Percentiles rank a stretch among this genome's conserved stretches.
phyloP scores from a whole-genome alignment of 2,113 vertebrate genomes.

The Protobothrops mucrosquamatus region DNA sequence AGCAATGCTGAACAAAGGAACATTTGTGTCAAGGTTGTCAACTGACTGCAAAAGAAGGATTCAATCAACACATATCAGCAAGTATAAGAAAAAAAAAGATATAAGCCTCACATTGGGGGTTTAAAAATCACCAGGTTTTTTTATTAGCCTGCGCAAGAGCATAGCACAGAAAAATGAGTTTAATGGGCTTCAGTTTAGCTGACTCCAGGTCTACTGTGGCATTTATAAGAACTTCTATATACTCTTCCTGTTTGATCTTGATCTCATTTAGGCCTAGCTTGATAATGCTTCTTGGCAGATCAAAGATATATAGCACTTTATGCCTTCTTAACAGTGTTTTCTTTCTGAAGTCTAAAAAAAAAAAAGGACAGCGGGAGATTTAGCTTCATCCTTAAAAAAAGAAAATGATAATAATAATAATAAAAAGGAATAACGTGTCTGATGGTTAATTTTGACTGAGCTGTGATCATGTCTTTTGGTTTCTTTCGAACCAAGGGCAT shows the following conservation, averaged over 20 bases:
- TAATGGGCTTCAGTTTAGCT: background rate
- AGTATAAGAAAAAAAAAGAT: background rate
- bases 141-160: background rate
- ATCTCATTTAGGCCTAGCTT: background rate
- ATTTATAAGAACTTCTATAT: background rate
- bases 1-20: background rate
- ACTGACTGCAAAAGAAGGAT: background rate
- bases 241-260: background rate
- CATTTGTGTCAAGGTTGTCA: background rate
- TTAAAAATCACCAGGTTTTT: background rate
- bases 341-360: slow-evolving; percentile 12
- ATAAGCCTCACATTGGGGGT: background rate
- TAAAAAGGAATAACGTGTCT: background rate
- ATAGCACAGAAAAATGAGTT: background rate
- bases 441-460: background rate
- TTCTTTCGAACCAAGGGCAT: background rate
- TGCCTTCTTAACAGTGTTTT: slow-evolving; percentile 7
- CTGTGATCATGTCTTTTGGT: background rate
- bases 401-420: background rate
- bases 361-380: background rate
- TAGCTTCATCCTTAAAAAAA: background rate
- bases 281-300: slow-evolving; percentile 21
- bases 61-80: background rate
- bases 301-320: background rate
- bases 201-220: background rate